Evolutionary conservation across 1,140 invertebrate species (phyloP), one percentile per base, ranked within the genome.

Genomic region (Ceratitis capitata): DNA sequence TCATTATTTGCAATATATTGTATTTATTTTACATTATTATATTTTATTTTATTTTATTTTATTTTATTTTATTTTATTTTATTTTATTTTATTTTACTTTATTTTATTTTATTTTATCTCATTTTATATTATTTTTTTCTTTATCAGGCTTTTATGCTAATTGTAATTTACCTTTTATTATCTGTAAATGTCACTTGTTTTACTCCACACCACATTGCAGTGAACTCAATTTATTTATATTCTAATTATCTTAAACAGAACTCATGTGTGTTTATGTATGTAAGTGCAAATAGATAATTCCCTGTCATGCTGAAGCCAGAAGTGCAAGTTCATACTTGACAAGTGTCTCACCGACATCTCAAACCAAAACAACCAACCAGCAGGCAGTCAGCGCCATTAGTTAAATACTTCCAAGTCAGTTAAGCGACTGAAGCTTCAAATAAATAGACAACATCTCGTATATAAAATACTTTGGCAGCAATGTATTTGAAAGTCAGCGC

Each of bases 261-360:
- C 26, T 78, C n/a, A 42, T 26, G n/a, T 78, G 26, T 45, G 45
- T n/a, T n/a, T n/a, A n/a, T 42, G 61, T 69, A 78, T 45, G 45
- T 78, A 78, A 78, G n/a, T n/a, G n/a, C n/a, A n/a, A n/a, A n/a
- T n/a, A n/a, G n/a, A n/a, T n/a, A n/a, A 45, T 78, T 45, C 39
- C 69, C 23, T 78, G 69, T 78, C 69, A 78, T 39, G n/a, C 69
- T 78, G 10, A 19, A 45, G 69, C 45, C 45, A 39, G 39, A 78
- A 78, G 69, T 78, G 69, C 69, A 78, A 78, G 69, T 78, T 78
- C 69, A 78, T n/a, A 39, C 69, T 78, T 78, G 69, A 78, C 69
- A 78, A 78, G 35, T 78, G 69, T 45, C 39, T 45, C n/a, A 78
- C 14, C 69, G 16, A 61, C 56, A 6, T 7, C 1, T 19, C 19